Conservation (phyloP, 2,797 vertebrate species). For the Trematomus bernacchii region DNA sequence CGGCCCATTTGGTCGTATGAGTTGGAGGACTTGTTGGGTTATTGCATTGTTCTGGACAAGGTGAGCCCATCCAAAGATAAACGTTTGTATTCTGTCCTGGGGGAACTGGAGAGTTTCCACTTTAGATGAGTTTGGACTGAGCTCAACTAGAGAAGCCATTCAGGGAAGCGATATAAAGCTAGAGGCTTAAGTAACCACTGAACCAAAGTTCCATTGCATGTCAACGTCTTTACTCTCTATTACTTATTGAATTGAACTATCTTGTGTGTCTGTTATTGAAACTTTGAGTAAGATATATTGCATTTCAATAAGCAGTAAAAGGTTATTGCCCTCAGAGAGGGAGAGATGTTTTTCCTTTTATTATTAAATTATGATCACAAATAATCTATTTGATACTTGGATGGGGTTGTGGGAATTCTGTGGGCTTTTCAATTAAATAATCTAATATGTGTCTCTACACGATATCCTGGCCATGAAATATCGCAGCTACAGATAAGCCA, state of each 20-base stretch:
- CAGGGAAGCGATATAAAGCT: background rate
- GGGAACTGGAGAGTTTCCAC: background rate
- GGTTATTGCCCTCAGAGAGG: constrained; percentile 34
- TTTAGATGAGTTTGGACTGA: background rate
- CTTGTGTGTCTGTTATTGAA: constrained; percentile 25
- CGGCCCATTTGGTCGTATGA: no score
- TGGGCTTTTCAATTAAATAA: constrained; percentile 28
- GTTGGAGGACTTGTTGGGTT: no score
- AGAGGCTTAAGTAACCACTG: background rate
- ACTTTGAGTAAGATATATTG: constrained; percentile 27
- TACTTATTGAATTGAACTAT: constrained; percentile 21
- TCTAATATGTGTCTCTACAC: constrained; percentile 23
- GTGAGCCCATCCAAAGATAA: background rate
- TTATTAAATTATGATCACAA: background rate
- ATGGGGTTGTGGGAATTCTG: background rate
- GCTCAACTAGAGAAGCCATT: background rate
- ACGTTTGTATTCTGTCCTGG: background rate
- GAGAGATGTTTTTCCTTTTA: background rate
- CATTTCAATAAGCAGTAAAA: constrained; percentile 39
- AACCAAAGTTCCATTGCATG: background rate
- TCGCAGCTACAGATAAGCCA: constrained; percentile 52
- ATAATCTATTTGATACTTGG: constrained; percentile 3
- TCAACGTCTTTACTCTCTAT: background rate
- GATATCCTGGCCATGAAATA: constrained; percentile 28
- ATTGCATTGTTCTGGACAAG: background rate